Conservation (phyloP, 2,888 invertebrate genomes). For the Philereme vetulata region DNA sequence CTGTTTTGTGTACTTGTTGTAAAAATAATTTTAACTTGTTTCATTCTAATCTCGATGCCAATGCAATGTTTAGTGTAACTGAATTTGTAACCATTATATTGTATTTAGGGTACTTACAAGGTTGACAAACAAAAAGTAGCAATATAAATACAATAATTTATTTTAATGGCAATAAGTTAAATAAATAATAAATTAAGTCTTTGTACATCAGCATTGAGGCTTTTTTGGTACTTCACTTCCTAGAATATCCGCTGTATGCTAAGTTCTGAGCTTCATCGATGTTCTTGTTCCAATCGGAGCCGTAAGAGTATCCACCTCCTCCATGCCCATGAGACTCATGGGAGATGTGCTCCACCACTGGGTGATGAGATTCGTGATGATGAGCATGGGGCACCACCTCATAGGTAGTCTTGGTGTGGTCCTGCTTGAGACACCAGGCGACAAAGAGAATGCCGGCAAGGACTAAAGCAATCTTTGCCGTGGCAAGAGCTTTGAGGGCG, state of each 20-base stretch:
- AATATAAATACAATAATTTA: conserved; percentile 52
- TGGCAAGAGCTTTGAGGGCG: conserved; percentile 91
- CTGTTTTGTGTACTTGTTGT: too few relatives aligned
- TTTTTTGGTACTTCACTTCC: conserved; percentile 42
- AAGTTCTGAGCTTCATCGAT: conserved; percentile 87
- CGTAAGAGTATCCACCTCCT: conserved; percentile 64
- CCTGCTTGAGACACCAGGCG: conserved; percentile 74
- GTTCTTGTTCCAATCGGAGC: conserved; percentile 81
- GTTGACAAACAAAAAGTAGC: neutral
- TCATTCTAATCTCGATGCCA: too few relatives aligned
- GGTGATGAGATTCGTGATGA: conserved; percentile 85
- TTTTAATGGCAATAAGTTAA: conserved; percentile 75
- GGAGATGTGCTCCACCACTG: conserved; percentile 80
- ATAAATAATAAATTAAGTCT: conserved; percentile 62
- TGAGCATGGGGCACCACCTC: conserved; percentile 76
- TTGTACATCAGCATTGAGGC: conserved; percentile 65
- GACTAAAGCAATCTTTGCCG: conserved; percentile 91
- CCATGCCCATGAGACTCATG: conserved; percentile 69
- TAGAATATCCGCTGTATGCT: conserved; percentile 87
- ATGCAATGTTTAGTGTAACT: too few relatives aligned
- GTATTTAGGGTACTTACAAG: too few relatives aligned
- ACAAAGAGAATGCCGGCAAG: conserved; percentile 87
- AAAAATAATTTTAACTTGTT: too few relatives aligned
- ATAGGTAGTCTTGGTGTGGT: conserved; percentile 74
- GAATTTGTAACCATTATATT: too few relatives aligned